phyloP scores from a whole-genome alignment of 1,140 invertebrate species.

The Cephus cinctus region DNA sequence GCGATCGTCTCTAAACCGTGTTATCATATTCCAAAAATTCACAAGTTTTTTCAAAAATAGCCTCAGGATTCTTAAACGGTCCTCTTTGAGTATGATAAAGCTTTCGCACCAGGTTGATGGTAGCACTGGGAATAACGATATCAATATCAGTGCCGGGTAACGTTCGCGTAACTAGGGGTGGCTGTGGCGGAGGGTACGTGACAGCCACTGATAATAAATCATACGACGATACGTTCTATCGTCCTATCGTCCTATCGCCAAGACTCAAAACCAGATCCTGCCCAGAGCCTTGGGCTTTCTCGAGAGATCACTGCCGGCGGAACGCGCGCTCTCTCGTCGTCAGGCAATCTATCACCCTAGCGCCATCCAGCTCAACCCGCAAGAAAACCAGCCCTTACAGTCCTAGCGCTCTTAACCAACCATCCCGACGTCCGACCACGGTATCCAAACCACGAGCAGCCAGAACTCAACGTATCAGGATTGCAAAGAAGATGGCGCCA shows the following conservation, averaged over 20 bases:
- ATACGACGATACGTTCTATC: slow-evolving; percentile 48
- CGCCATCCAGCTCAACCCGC: slow-evolving; percentile 18
- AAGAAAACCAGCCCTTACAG: slow-evolving; percentile 21
- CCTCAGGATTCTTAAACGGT: too few species aligned
- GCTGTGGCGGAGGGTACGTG: neutral
- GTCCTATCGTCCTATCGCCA: slow-evolving; percentile 27
- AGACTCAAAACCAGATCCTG: slow-evolving; percentile 39
- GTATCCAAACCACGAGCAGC: too few species aligned
- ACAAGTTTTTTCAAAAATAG: too few species aligned
- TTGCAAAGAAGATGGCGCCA: too few species aligned
- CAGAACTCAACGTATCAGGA: too few species aligned
- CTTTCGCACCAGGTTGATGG: too few species aligned
- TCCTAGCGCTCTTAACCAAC: slow-evolving; percentile 9
- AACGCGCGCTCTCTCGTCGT: slow-evolving; percentile 29
- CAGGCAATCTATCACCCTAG: slow-evolving; percentile 49
- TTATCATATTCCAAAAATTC: too few species aligned
- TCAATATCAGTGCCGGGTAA: too few species aligned
- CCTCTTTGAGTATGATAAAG: too few species aligned
- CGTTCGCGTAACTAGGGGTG: too few species aligned
- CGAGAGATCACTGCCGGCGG: slow-evolving; percentile 36
- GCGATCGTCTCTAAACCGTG: too few species aligned
- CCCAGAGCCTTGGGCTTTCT: slow-evolving; percentile 21
- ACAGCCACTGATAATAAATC: slow-evolving; percentile 44
- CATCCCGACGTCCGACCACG: slow-evolving; percentile 18
- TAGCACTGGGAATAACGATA: too few species aligned